Percentiles rank a stretch among this genome's conserved stretches.
Evolutionary conservation across 1,140 invertebrate species (phyloP).

Genomic region (Yoshiicerus persimilis): DNA sequence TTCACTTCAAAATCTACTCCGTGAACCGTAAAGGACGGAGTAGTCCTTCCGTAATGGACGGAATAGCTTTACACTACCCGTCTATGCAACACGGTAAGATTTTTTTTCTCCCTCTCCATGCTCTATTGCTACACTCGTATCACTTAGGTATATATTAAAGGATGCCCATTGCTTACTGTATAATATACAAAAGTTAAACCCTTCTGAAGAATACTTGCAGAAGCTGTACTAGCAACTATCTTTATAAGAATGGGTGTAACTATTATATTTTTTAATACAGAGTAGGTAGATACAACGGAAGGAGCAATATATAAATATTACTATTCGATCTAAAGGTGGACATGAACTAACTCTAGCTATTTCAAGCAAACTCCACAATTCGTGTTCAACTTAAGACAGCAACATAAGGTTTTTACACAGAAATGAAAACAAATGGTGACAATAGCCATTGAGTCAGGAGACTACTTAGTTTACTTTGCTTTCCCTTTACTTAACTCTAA

Average conservation of each 20-base stretch:
- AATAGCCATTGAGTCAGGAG: slow-evolving; percentile 41
- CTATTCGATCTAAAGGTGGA: neutral
- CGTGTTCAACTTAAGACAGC: slow-evolving; percentile 1
- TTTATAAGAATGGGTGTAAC: too few species aligned
- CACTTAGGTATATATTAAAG: too few species aligned
- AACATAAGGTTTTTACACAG: slow-evolving; percentile 8
- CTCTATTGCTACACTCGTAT: too few species aligned
- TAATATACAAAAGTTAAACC: too few species aligned
- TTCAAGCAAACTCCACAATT: neutral
- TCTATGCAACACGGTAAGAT: slow-evolving; percentile 76
- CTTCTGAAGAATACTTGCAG: too few species aligned
- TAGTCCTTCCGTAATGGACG: slow-evolving; percentile 67
- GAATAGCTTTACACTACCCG: slow-evolving; percentile 73
- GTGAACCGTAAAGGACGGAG: slow-evolving; percentile 78
- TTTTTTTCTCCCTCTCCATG: neutral
- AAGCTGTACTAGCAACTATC: too few species aligned
- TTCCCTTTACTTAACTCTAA: slow-evolving; percentile 20
- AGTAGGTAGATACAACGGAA: neutral
- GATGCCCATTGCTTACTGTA: too few species aligned
- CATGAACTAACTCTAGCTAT: slow-evolving; percentile 20
- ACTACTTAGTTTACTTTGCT: slow-evolving; percentile 15
- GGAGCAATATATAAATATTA: neutral
- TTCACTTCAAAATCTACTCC: slow-evolving; percentile 71
- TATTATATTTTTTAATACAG: neutral
- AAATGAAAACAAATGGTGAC: slow-evolving; percentile 50